Evolutionary conservation across 2,888 invertebrate genomes (phyloP).

Genomic region (Troglohyphantes excavatus): DNA sequence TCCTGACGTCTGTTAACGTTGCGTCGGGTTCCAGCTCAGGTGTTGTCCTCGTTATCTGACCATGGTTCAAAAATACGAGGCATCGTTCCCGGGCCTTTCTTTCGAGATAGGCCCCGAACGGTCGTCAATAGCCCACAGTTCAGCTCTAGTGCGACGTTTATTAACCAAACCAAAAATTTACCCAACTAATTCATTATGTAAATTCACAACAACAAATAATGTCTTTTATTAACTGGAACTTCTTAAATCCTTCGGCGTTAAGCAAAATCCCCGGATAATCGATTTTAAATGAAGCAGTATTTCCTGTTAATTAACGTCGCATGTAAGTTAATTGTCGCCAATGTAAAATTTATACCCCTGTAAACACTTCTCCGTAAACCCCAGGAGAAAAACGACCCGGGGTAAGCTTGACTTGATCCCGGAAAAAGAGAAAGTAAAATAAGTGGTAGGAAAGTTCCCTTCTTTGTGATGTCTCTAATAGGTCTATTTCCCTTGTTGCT

Average conservation of each 20-base stretch:
- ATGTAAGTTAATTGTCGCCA: neutral
- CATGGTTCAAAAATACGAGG: no score
- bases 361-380: neutral
- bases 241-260: neutral
- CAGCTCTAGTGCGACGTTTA: no score
- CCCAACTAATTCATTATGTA: no score
- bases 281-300: neutral
- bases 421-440: neutral
- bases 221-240: no score
- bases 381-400: neutral
- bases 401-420: neutral
- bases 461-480: neutral
- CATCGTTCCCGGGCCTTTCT: no score
- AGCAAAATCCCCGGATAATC: neutral
- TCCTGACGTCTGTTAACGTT: no score
- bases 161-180: no score
- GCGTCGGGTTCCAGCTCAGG: no score
- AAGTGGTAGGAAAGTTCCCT: neutral
- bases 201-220: no score
- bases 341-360: neutral
- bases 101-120: no score
- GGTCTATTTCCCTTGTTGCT: neutral
- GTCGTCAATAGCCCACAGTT: no score
- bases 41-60: no score
- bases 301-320: conserved; percentile 8